Conservation (phyloP, 2,113 vertebrate species). For the Oryzias curvinotus region DNA sequence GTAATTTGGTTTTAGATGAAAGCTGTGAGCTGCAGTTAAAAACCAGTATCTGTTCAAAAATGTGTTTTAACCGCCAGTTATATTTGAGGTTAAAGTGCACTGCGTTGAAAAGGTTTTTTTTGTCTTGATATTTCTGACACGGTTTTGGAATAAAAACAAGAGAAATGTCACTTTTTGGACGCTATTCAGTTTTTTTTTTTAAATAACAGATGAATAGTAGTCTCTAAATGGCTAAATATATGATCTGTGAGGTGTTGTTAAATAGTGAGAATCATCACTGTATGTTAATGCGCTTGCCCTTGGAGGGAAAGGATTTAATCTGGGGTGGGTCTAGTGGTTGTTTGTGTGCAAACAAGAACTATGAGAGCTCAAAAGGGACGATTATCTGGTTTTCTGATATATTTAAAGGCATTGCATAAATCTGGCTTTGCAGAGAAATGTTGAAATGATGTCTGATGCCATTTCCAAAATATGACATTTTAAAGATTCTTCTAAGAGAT, state of each 20-base stretch:
- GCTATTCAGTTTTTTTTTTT: too few species aligned
- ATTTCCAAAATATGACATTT: too few species aligned
- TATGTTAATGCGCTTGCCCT: constrained; percentile 15
- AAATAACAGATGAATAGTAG: too few species aligned
- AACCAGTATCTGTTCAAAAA: constrained; percentile 53
- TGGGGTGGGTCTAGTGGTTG: constrained; percentile 14
- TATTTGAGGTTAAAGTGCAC: too few species aligned
- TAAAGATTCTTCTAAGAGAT: too few species aligned
- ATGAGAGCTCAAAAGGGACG: constrained; percentile 26
- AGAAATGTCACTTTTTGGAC: too few species aligned
- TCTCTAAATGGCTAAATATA: constrained; percentile 2
- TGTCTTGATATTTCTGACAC: too few species aligned
- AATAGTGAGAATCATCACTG: constrained; percentile 26
- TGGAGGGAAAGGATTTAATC: constrained; percentile 39
- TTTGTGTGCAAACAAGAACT: constrained; percentile 39
- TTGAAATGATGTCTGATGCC: too few species aligned
- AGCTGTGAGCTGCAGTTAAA: constrained; percentile 40
- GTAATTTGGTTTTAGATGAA: constrained; percentile 65
- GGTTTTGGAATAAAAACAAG: too few species aligned
- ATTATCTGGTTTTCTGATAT: constrained; percentile 23
- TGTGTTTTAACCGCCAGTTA: constrained; percentile 45
- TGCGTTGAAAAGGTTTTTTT: too few species aligned
- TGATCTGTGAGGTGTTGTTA: constrained; percentile 25
- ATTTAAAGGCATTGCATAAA: constrained; percentile 2
- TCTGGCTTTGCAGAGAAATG: constrained; percentile 3